Evolutionary conservation across 23 tunicate genomes (phyloP).

Genomic region (Trididemnum clinides): DNA sequence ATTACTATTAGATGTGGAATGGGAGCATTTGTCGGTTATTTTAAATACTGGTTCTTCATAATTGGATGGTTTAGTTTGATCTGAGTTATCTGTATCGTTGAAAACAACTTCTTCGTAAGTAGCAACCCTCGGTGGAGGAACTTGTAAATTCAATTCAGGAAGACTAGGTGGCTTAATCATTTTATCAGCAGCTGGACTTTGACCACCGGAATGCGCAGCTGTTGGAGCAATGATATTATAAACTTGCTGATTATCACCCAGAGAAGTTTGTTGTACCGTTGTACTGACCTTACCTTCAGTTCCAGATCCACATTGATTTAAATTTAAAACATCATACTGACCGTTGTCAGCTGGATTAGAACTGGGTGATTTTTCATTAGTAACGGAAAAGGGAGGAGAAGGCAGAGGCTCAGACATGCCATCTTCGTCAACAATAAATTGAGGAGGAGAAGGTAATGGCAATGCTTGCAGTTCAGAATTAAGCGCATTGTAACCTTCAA

Average conservation of each 20-base stretch:
- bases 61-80: background rate
- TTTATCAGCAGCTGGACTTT: too few relatives aligned
- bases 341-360: background rate
- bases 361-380: background rate
- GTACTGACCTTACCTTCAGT: too few relatives aligned
- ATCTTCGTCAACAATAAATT: background rate
- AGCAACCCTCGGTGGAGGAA: background rate
- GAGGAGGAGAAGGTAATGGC: constrained; percentile 58
- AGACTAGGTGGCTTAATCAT: background rate
- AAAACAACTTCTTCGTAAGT: constrained; percentile 16
- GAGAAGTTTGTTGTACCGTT: too few relatives aligned
- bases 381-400: background rate
- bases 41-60: background rate
- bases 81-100: background rate
- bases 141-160: background rate
- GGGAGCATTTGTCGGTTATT: background rate
- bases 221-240: too few relatives aligned
- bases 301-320: background rate
- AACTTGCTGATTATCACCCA: too few relatives aligned
- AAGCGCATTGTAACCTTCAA: background rate
- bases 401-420: background rate
- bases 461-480: background rate
- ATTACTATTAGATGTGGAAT: background rate
- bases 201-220: too few relatives aligned
- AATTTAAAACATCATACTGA: background rate